phyloP scores from a whole-genome alignment of 1,140 invertebrate species.

The Heliconius himera region DNA sequence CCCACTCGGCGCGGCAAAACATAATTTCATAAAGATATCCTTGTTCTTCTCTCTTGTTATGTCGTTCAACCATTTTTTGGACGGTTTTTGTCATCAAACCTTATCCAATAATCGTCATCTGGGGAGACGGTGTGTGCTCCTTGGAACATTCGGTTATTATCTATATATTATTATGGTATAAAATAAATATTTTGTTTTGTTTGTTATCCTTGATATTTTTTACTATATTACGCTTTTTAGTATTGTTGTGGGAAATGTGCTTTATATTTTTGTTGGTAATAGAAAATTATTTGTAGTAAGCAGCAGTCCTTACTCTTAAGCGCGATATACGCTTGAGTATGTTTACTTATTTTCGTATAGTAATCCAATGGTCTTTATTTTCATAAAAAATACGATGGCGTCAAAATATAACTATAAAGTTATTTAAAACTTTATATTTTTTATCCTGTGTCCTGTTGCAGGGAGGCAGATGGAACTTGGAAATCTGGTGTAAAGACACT shows the following conservation, averaged over 20 bases:
- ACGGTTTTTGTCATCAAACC: constrained; percentile 44
- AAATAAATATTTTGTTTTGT: neutral
- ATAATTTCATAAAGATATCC: constrained; percentile 77
- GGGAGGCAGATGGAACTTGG: too few relatives aligned
- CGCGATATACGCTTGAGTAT: too few relatives aligned
- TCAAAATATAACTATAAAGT: too few relatives aligned
- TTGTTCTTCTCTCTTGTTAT: constrained; percentile 57
- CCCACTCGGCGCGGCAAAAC: constrained; percentile 69
- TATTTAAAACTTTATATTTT: too few relatives aligned
- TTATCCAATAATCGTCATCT: constrained; percentile 49
- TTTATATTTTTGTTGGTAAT: neutral
- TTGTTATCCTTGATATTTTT: too few relatives aligned
- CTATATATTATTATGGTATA: neutral
- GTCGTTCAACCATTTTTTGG: constrained; percentile 37
- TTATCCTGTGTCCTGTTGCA: too few relatives aligned
- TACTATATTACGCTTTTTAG: neutral
- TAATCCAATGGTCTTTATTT: too few relatives aligned
- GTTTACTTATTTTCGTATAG: too few relatives aligned
- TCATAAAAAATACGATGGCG: too few relatives aligned
- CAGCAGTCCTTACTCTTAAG: too few relatives aligned
- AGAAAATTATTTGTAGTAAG: neutral
- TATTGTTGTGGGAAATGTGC: neutral
- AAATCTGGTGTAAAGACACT: too few relatives aligned
- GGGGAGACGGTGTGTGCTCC: neutral
- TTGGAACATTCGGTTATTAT: neutral